Evolutionary conservation across 1,140 invertebrate genomes (phyloP), one percentile per base, ranked within the genome.

Genomic region (Drosophila neocordata): DNA sequence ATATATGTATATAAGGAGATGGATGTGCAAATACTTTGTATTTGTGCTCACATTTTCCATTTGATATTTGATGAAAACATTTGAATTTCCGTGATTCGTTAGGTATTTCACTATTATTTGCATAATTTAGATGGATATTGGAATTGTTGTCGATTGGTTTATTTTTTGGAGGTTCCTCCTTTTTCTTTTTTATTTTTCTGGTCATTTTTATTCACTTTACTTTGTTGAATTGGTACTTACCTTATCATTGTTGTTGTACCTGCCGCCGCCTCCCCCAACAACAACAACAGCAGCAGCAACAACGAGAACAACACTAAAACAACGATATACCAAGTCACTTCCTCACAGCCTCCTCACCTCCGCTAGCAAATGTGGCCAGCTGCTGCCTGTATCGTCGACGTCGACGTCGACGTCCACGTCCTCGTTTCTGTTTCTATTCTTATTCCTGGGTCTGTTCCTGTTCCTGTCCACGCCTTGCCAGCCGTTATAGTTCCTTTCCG

Each of bases 211-310:
- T 35, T 35, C 34, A 35, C 1, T 35, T 9, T 4, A 48, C 41
- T 18, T 31, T 31, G 15, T 48, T 48, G 15, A 44, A 44, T 4
- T 27, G 18, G 34, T 22, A 58, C 73, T 55, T 66, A 85, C 82
- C 78, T 85, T 78, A 67, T 85, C 82, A 85, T 85, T 82, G 82
- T 85, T 78, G 82, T 85, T 82, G 82, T 68, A 82, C 51, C 78
- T 77, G 77, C 58, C 77, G 58, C 71, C 48, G 79, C 61, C 61
- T 44, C 79, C 72, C 62, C 66, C 38, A 56, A 53, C 70, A 72
- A 73, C 68, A 70, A 58, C 72, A 75, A 74, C 72, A 75, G 41
- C 74, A 76, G 69, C 64, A 64, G 55, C 44, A 56, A 53, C 70
- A 72, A 73, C 68, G 67, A 58, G 64, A 75, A 67, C 64, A 75